Evolutionary conservation across 2,888 invertebrate species (phyloP).

Genomic region (Cylindroiulus punctatus): DNA sequence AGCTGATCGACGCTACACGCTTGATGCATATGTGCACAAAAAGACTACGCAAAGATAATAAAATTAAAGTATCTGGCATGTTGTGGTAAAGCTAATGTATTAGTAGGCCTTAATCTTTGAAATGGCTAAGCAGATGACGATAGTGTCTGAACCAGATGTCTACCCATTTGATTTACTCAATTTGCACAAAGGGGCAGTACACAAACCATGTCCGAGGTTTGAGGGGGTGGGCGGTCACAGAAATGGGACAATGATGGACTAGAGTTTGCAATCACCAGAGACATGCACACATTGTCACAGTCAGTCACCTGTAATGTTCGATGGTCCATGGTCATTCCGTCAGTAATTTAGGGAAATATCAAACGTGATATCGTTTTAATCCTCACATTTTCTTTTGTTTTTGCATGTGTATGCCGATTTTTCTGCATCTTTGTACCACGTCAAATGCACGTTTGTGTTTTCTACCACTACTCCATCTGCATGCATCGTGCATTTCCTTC

Average conservation of each 20-base stretch:
- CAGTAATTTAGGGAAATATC: too few species aligned
- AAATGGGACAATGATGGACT: too few species aligned
- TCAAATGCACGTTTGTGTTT: conserved; percentile 10
- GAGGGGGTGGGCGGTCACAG: too few species aligned
- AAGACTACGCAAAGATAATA: neutral
- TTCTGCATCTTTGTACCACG: neutral
- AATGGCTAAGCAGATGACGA: neutral
- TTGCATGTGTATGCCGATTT: conserved; percentile 46
- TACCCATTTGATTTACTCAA: too few species aligned
- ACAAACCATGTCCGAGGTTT: too few species aligned
- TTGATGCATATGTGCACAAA: neutral
- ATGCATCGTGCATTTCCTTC: conserved; percentile 1
- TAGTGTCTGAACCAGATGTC: too few species aligned
- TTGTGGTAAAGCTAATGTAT: too few species aligned
- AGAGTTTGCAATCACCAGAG: too few species aligned
- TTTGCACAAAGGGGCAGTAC: too few species aligned
- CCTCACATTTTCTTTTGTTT: neutral
- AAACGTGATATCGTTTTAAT: neutral
- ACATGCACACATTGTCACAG: neutral
- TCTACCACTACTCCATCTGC: neutral
- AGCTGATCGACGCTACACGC: neutral
- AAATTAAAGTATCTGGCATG: neutral
- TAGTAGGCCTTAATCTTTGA: too few species aligned
- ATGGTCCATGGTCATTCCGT: too few species aligned
- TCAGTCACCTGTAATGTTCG: too few species aligned